Base-by-base conservation (phyloP, 23 tunicate species). In the Halocynthia aurantium region DNA sequence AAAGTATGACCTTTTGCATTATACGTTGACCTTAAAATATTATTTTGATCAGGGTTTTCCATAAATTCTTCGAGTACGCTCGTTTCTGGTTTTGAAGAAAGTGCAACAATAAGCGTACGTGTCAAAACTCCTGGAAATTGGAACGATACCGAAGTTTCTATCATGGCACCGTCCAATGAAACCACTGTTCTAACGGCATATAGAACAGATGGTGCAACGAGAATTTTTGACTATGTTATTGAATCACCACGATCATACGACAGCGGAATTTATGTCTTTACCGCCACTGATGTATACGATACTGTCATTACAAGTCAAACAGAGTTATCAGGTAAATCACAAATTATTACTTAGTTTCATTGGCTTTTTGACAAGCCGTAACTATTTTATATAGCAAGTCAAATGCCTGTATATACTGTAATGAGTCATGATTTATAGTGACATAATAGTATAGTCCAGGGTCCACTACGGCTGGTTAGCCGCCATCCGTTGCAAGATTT, bases 191-290 rank as follows among this genome's bases (percentile, higher is more conserved):
- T 74, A 49, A 74, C 78, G 19, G 19, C 54, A 8, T 74, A 13
- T 54, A 74, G 56, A 10, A 65, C 15, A 8, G 63, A 54, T 9
- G 63, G 62, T 53, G 64, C 18, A 8, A 2, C 78, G 21, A 52
- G 78, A 10, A 54, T 74, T 21, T 74, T 53, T 18, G 13, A 20
- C 22, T 74, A 74, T 54, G 13, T 19, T 56, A 12, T 74, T 5
- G 31, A 19, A 0, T 51, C 55, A 7, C 63, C 57, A 18, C 20
- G 40, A 10, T 22, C 15, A 52, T 9, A 40, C 8, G 78, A 74
- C 22, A 13, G 40, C 9, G 78, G 78, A 54, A 54, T 74, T 10
- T 74, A 74, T 44, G 56, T 49, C 8, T 74, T 74, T 74, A 52
- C 13, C n/a, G 78, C 56, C 9, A 74, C 78, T n/a, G 78, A 74